A percentile compares a stretch with the other conserved stretches of the same genome.
phyloP scores from a whole-genome alignment of 2,113 vertebrate species.

The Crotalus horridus region DNA sequence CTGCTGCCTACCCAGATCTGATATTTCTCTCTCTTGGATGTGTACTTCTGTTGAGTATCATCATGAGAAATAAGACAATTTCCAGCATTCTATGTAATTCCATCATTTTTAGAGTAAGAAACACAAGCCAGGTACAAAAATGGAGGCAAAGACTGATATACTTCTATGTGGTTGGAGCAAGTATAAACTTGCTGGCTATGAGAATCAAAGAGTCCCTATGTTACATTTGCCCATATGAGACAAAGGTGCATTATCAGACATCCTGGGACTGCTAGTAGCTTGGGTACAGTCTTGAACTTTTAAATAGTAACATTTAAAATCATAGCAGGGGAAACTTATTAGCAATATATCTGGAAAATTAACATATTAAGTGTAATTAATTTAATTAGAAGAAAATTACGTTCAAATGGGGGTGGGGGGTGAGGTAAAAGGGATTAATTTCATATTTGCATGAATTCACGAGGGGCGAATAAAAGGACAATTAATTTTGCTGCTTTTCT shows the following conservation, averaged over 20 bases:
- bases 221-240: neutral
- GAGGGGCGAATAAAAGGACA: neutral
- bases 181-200: neutral
- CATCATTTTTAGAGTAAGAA: neutral
- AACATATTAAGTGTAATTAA: neutral
- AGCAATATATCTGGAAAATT: neutral
- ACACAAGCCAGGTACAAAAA: neutral
- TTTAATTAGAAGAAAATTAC: neutral
- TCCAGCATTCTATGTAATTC: neutral
- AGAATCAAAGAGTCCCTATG: neutral
- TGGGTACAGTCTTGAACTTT: neutral
- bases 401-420: too few relatives aligned
- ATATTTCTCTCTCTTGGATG: neutral
- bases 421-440: neutral
- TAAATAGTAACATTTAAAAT: neutral
- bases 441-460: neutral
- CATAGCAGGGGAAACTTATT: neutral
- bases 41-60: neutral
- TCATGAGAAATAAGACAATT: neutral
- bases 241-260: neutral
- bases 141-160: neutral
- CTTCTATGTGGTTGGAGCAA: neutral
- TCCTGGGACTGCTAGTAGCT: neutral
- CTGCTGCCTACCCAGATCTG: neutral
- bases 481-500: neutral